Evolutionary conservation across 2,888 invertebrate genomes (phyloP).

Genomic region (Alcis repandata): DNA sequence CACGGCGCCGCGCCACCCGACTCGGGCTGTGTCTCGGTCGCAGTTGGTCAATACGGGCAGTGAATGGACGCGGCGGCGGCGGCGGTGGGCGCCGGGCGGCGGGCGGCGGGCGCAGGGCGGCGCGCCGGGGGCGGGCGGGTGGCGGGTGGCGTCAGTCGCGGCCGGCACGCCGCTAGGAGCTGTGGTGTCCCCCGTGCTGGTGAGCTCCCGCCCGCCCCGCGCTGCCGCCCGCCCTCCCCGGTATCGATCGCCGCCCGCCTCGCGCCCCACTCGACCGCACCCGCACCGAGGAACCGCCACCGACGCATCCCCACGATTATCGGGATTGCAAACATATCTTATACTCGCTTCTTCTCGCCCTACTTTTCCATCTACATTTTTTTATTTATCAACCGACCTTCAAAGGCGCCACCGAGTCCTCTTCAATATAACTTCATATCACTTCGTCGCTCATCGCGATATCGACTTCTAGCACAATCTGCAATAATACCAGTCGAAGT

Average conservation of each 20-base stretch:
- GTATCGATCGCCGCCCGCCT: conserved; percentile 29
- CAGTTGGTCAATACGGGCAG: conserved; percentile 27
- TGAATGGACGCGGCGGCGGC: conserved; percentile 38
- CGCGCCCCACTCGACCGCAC: conserved; percentile 22
- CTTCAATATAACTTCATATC: no score
- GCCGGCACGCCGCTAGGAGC: conserved; percentile 71
- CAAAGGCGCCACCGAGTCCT: no score
- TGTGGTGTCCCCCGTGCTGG: conserved; percentile 62
- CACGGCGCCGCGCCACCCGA: conserved; percentile 5
- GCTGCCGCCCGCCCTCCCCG: conserved; percentile 13
- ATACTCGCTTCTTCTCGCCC: background rate
- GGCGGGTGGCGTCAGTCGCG: conserved; percentile 76
- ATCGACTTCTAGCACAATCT: background rate
- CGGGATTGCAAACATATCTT: background rate
- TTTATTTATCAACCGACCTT: no score
- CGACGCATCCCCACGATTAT: background rate
- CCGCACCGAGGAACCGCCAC: conserved; percentile 11
- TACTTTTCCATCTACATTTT: no score
- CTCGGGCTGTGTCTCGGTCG: conserved; percentile 2
- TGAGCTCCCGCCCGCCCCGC: conserved; percentile 33
- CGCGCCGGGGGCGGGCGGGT: conserved; percentile 69
- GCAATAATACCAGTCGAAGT: background rate
- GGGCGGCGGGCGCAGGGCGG: conserved; percentile 44
- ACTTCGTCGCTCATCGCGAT: no score
- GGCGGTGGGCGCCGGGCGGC: conserved; percentile 38